Conservation (phyloP, 2,888 invertebrate genomes). For the Melieria picta region DNA sequence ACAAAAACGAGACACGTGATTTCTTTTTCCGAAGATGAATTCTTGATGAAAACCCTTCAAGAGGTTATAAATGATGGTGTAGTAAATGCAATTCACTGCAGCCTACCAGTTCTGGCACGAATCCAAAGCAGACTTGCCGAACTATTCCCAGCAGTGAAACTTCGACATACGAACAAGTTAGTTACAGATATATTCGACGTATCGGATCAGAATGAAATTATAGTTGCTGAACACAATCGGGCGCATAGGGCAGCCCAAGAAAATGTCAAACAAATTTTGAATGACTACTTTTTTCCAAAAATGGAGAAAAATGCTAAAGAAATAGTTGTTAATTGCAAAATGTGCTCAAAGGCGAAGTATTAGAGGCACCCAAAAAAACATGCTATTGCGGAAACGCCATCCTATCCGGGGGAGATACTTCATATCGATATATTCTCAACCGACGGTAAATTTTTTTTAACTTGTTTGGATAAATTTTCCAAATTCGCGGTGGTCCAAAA, state of each 20-base stretch:
- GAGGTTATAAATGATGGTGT: neutral
- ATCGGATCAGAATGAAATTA: neutral
- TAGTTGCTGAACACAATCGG: no score
- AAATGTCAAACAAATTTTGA: conserved; percentile 31
- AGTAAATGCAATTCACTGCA: no score
- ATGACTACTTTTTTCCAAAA: no score
- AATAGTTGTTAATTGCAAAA: conserved; percentile 22
- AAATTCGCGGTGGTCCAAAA: no score
- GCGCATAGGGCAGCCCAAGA: conserved; percentile 26
- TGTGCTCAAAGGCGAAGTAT: conserved; percentile 34
- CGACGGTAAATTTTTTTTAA: conserved; percentile 20
- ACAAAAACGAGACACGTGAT: conserved; percentile 34
- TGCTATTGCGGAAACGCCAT: conserved; percentile 28
- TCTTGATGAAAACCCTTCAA: conserved; percentile 14
- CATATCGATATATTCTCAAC: conserved; percentile 40
- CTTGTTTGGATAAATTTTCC: no score
- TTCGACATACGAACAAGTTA: conserved; percentile 17
- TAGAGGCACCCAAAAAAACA: conserved; percentile 37
- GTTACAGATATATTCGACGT: conserved; percentile 25
- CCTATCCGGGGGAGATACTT: conserved; percentile 32
- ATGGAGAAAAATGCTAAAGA: conserved; percentile 19
- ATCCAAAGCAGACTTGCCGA: conserved; percentile 29
- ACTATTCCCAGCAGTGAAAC: conserved; percentile 33
- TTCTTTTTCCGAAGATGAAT: neutral
- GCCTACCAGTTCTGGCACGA: no score